Conservation (phyloP, 1,140 invertebrate genomes). For the Drosophila insularis region DNA sequence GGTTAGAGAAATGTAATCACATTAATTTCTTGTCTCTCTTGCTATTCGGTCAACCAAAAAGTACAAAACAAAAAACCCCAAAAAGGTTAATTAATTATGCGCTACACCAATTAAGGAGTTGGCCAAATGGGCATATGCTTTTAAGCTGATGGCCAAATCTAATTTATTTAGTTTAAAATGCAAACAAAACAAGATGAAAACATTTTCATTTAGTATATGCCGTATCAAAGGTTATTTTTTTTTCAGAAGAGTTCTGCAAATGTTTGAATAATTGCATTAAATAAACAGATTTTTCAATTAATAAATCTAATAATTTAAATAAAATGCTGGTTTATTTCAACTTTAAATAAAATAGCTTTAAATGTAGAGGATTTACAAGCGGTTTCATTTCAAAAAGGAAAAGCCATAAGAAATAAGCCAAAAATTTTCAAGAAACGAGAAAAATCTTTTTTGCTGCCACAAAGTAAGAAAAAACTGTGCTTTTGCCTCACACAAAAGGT, state of each 20-base stretch:
- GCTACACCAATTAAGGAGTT: conserved; percentile 51
- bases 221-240: not conserved
- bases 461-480: conserved; percentile 9
- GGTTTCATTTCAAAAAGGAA: not conserved
- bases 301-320: not conserved
- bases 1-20: conserved; percentile 53
- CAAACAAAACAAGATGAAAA: not conserved
- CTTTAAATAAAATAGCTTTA: not conserved
- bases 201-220: no score
- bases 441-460: conserved; percentile 26
- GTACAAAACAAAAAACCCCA: not conserved
- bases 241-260: not conserved
- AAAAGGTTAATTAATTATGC: conserved; percentile 70
- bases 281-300: not conserved
- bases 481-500: conserved; percentile 33
- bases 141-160: conserved; percentile 25
- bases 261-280: not conserved
- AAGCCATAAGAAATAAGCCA: not conserved
- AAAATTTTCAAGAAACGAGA: conserved; percentile 14
- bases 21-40: conserved; percentile 49
- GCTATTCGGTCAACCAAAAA: conserved; percentile 15
- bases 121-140: conserved; percentile 48
- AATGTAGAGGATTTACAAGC: not conserved
- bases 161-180: conserved; percentile 4
- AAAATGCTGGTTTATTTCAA: not conserved